A percentile compares a stretch with the other conserved stretches of the same genome.
These are phyloP conservation scores for Strix uralensis DNA, from an alignment of 2,113 vertebrate genomes.

Conservation along the genomic window DNA sequence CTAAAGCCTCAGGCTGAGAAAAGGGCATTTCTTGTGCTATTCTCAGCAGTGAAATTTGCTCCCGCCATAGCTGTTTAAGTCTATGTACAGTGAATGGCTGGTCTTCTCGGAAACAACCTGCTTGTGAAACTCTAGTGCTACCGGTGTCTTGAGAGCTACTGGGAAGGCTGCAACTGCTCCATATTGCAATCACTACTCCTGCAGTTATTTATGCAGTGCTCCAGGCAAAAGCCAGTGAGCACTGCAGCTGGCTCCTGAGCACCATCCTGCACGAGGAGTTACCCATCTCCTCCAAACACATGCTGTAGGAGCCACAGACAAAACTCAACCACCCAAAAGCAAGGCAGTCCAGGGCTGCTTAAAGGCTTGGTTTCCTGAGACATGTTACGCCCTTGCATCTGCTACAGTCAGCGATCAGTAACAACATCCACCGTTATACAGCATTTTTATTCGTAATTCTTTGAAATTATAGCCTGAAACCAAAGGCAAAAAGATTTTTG, in stretches of 20 bases:
- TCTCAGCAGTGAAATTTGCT: not conserved
- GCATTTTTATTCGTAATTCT: not conserved
- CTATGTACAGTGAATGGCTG: fast-evolving
- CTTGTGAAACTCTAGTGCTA: not conserved
- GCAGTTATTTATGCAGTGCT: not conserved
- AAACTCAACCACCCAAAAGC: not conserved
- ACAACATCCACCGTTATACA: fast-evolving
- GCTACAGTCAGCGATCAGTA: not conserved
- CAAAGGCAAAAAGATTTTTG: not conserved
- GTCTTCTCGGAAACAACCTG: not conserved
- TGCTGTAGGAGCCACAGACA: not conserved
- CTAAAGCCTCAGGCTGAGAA: not conserved
- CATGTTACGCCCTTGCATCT: fast-evolving
- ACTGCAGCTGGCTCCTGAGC: not conserved
- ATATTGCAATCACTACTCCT: not conserved
- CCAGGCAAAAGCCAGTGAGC: not conserved
- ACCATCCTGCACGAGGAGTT: not conserved
- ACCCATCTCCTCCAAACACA: not conserved
- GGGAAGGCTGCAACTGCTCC: fast-evolving
- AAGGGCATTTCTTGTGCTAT: no score
- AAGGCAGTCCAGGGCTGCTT: not conserved
- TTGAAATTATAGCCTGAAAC: not conserved
- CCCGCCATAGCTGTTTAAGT: fast-evolving
- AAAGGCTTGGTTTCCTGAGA: not conserved
- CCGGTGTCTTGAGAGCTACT: not conserved